These are phyloP conservation scores for Leptopterna dolabrata DNA, from an alignment of 2,888 invertebrate species.

Conservation along the genomic window DNA sequence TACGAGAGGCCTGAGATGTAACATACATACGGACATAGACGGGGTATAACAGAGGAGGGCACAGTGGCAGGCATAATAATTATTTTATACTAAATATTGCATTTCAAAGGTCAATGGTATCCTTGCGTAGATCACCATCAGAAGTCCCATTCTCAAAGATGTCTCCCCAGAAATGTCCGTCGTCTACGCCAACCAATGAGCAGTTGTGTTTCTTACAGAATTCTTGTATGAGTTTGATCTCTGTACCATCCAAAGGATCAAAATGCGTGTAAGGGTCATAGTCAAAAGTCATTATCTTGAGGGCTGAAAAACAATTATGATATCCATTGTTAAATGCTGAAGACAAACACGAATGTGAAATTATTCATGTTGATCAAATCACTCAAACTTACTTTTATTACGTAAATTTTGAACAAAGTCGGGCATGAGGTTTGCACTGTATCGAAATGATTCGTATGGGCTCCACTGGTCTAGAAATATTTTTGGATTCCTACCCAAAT, in stretches of 20 bases:
- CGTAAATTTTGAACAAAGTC: conserved; percentile 69
- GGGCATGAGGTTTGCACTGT: conserved; percentile 68
- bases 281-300: conserved; percentile 71
- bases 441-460: conserved; percentile 44
- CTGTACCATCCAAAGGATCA: conserved; percentile 70
- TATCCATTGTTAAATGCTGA: neutral
- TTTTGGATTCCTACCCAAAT: conserved; percentile 33
- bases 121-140: conserved; percentile 36
- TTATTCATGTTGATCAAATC: too few relatives aligned
- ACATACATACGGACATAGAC: too few relatives aligned
- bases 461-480: conserved; percentile 57
- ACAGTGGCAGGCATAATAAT: too few relatives aligned
- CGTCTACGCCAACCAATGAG: conserved; percentile 67
- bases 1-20: too few relatives aligned
- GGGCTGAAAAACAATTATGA: conserved; percentile 54
- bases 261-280: conserved; percentile 73
- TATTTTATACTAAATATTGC: too few relatives aligned
- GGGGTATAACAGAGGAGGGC: too few relatives aligned
- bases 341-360: too few relatives aligned
- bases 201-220: conserved; percentile 69
- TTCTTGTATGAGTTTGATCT: conserved; percentile 66
- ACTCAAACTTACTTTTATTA: conserved; percentile 66
- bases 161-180: conserved; percentile 70
- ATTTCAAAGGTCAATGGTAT: too few relatives aligned
- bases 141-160: conserved; percentile 55